These are phyloP conservation scores for Garra rufa DNA, from an alignment of 2,113 vertebrate species.

Conservation along the genomic window DNA sequence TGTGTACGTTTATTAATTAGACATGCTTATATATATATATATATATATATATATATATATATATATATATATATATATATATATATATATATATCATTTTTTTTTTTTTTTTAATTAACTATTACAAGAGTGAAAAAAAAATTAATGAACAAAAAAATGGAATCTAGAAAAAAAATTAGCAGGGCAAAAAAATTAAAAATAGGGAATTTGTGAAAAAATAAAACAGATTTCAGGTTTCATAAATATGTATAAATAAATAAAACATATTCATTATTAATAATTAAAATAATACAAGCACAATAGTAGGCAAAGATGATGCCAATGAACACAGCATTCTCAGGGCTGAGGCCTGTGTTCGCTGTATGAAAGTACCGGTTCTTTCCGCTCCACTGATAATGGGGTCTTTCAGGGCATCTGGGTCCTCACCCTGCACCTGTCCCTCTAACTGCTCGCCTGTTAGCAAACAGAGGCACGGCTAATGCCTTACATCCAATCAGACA, in stretches of 20 bases:
- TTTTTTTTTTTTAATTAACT: no score
- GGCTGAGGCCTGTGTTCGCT: slow-evolving; percentile 47
- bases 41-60: no score
- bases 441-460: slow-evolving; percentile 57
- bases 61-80: no score
- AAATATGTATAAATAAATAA: background rate
- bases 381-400: slow-evolving; percentile 61
- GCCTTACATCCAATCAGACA: slow-evolving; percentile 51
- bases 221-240: no score
- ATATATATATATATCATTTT: no score
- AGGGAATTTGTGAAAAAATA: no score
- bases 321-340: slow-evolving; percentile 41
- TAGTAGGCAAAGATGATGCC: background rate
- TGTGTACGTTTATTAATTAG: no score
- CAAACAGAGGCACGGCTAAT: slow-evolving; percentile 50
- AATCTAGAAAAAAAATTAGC: no score
- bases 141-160: no score
- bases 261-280: background rate
- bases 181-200: no score
- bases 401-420: slow-evolving; percentile 63
- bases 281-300: background rate
- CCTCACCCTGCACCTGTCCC: slow-evolving; percentile 70
- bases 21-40: no score
- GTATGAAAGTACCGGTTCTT: slow-evolving; percentile 34
- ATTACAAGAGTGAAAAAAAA: no score